Conservation (phyloP, 2,888 invertebrate species). For the Dryomyza anilis region DNA sequence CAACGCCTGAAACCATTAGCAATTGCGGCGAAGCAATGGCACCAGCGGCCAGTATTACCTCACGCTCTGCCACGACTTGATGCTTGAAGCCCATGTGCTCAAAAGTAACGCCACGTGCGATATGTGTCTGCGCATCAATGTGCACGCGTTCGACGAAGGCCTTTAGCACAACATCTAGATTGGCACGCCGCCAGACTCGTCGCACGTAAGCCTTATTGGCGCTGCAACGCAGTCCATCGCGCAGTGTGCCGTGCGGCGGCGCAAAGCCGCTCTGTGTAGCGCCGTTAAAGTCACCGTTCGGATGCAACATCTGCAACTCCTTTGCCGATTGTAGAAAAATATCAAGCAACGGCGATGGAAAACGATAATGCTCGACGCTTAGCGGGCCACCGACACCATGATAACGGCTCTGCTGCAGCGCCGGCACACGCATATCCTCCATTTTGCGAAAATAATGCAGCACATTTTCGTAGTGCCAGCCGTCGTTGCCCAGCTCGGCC, state of each 20-base stretch:
- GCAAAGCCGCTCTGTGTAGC: constrained; percentile 79
- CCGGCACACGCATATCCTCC: constrained; percentile 75
- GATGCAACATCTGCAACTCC: constrained; percentile 68
- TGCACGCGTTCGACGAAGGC: constrained; percentile 73
- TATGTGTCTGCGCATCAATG: constrained; percentile 66
- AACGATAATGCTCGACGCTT: constrained; percentile 74
- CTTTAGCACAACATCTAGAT: constrained; percentile 74
- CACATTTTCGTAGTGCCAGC: constrained; percentile 80
- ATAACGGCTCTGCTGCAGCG: constrained; percentile 63
- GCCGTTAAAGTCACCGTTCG: constrained; percentile 76
- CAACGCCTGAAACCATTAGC: constrained; percentile 84
- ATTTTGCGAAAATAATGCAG: constrained; percentile 80
- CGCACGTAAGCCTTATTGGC: constrained; percentile 82
- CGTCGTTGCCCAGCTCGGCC: constrained; percentile 73
- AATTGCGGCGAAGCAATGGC: constrained; percentile 84
- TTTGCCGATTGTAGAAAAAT: constrained; percentile 73
- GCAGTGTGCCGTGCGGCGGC: constrained; percentile 77
- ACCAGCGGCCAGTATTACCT: constrained; percentile 86
- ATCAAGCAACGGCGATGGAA: constrained; percentile 71
- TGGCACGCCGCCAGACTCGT: constrained; percentile 69
- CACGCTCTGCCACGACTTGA: constrained; percentile 70
- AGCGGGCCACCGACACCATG: constrained; percentile 77
- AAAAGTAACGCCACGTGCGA: constrained; percentile 72
- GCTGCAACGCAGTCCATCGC: constrained; percentile 81
- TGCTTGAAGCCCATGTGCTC: constrained; percentile 51